These are phyloP conservation scores for Phortica variegata DNA, from an alignment of 1,140 invertebrate genomes.

Conservation along the genomic window DNA sequence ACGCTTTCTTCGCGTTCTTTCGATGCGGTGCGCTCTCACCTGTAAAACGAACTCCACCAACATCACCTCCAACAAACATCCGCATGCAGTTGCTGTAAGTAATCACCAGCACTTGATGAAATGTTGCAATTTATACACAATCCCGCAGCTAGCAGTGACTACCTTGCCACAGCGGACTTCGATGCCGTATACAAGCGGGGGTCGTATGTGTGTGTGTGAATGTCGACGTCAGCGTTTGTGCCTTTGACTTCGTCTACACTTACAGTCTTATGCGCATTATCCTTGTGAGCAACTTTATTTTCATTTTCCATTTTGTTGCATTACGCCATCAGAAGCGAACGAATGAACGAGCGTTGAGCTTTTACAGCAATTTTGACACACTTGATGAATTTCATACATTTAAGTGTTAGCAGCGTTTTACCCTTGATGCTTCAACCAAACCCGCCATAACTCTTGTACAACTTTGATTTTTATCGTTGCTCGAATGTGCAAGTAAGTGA, in stretches of 20 bases:
- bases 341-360: slow-evolving; percentile 16
- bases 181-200: no score
- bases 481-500: no score
- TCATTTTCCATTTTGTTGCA: slow-evolving; percentile 21
- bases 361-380: slow-evolving; percentile 48
- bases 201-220: slow-evolving; percentile 14
- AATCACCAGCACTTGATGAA: slow-evolving; percentile 47
- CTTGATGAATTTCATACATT: slow-evolving; percentile 39
- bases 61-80: slow-evolving; percentile 1
- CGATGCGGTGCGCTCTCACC: background rate
- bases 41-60: background rate
- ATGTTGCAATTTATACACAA: slow-evolving; percentile 49
- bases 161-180: no score
- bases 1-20: background rate
- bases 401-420: slow-evolving; percentile 3
- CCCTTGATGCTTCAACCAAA: background rate
- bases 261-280: slow-evolving; percentile 29
- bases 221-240: background rate
- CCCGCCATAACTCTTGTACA: background rate
- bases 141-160: slow-evolving; percentile 14
- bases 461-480: slow-evolving; percentile 4
- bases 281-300: slow-evolving; percentile 21
- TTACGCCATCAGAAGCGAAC: slow-evolving; percentile 5
- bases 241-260: no score
- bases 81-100: slow-evolving; percentile 2